These are phyloP conservation scores for Limonius californicus DNA, from an alignment of 1,140 invertebrate species.

Conservation along the genomic window DNA sequence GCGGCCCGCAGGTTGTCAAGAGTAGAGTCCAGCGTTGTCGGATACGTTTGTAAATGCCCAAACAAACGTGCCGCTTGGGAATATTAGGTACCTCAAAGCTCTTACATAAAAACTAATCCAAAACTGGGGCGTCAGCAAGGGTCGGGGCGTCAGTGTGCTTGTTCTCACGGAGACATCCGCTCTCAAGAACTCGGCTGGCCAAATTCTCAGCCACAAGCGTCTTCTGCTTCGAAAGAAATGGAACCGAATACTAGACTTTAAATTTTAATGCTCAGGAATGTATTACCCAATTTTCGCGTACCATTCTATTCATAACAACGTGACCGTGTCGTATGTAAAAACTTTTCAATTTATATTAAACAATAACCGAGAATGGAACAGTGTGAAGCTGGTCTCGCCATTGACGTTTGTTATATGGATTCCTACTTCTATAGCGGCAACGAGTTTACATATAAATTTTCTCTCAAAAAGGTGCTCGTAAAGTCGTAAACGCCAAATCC, in stretches of 20 bases:
- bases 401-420: no score
- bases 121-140: constrained; percentile 13
- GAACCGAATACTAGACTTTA: not conserved
- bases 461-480: constrained; percentile 17
- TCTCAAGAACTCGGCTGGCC: constrained; percentile 4
- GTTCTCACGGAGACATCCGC: constrained; percentile 5
- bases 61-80: not conserved
- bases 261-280: not conserved
- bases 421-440: no score
- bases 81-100: not conserved
- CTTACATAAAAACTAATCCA: constrained; percentile 7
- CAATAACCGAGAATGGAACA: no score
- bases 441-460: not conserved
- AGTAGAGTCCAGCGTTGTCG: not conserved
- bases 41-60: not conserved
- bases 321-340: not conserved
- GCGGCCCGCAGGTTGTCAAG: constrained; percentile 4
- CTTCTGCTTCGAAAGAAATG: not conserved
- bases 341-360: not conserved
- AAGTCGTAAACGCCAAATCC: constrained; percentile 41
- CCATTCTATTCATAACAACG: no score
- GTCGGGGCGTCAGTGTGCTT: not conserved
- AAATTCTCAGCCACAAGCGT: not conserved
- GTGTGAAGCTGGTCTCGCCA: no score
- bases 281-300: no score